Evolutionary conservation across 2,888 invertebrate genomes (phyloP), one percentile per base, ranked within the genome.

Genomic region (Seira sanloemensis): DNA sequence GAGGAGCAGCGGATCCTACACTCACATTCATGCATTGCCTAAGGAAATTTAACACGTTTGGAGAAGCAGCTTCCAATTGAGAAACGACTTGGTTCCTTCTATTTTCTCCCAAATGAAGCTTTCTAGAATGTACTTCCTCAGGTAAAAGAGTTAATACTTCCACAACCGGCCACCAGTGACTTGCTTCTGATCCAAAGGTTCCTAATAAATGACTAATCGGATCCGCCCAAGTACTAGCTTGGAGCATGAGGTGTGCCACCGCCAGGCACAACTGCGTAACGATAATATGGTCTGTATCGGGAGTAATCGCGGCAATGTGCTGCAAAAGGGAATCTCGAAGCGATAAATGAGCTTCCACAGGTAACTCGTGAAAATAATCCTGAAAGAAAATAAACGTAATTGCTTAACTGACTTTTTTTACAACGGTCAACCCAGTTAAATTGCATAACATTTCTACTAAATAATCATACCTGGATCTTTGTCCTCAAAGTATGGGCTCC

Each of bases 401-500:
- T 65, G 21, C 12, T 65, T 37, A 37, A 21, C 21, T 71, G 18
- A 71, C 16, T 68, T 68, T 26, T n/a, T 23, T 50, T 4, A n/a
- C n/a, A 50, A 7, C 0, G 2, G n/a, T n/a, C 1, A 62, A 25
- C 5, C n/a, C n/a, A n/a, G n/a, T n/a, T n/a, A n/a, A n/a, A n/a
- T n/a, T n/a, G n/a, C n/a, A n/a, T n/a, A 21, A n/a, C 62, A 21
- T 21, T 62, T 62, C 37, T 7, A 37, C 37, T 7, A 37, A 7
- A 37, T 7, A 37, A 37, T 27, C 78, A 68, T 87, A 95, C 94
- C 91, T 97, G 97, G 72, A 98, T 97, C 93, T 99, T 99, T 25
- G 96, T 96, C 90, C 98, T 94, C 95, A 99, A 97, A 0, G 99
- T 99, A 91, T 99, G 99, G 12, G 99, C 98, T 69, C 98, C 99